Evolutionary conservation across 1,140 invertebrate species (phyloP), one percentile per base, ranked within the genome.

Genomic region (Trinorchestia longiramus): DNA sequence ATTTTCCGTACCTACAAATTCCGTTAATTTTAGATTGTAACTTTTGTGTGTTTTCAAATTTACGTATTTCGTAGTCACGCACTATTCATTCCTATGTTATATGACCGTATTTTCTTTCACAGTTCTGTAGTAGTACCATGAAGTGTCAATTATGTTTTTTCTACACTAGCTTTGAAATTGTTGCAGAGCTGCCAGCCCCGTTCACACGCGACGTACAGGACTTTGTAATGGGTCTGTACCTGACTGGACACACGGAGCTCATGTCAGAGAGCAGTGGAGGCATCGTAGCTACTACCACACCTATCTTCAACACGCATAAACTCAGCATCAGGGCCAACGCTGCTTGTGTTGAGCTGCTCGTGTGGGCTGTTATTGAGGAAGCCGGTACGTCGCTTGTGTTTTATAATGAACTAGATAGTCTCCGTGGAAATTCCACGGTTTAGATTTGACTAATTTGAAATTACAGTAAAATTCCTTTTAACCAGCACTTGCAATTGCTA

Each of bases 281-380:
- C 96, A 99, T 97, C 98, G 98, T 95, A 98, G 98, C 88, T 98
- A 98, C 97, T 98, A 98, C 97, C 98, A 99, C 97, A 98, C 98
- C 0, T 0, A 98, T 98, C 0, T 98, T 99, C 8, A 99, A 99
- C 97, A 98, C 98, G 97, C 99, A 99, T 97, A 99, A 99, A 97
- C 98, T 99, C 47, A 99, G 99, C 97, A 99, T 99, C 0, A 99
- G 99, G 98, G 99, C 99, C 0, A 99, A 99, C 97, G 99, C 99
- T 4, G 99, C 99, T 40, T 99, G 99, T 97, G 99, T 99, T 0
- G 99, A 99, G 97, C 98, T 99, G 0, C 98, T 99, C 3, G 99
- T 99, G 47, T 99, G 99, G 99, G 99, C 99, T 28, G 99, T 99
- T 97, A 98, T 98, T 0, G 99, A 99, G 97, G 99, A 99, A 98